Evolutionary conservation across 1,140 invertebrate species (phyloP), one percentile per base, ranked within the genome.

Genomic region (Trichonephila clavata): DNA sequence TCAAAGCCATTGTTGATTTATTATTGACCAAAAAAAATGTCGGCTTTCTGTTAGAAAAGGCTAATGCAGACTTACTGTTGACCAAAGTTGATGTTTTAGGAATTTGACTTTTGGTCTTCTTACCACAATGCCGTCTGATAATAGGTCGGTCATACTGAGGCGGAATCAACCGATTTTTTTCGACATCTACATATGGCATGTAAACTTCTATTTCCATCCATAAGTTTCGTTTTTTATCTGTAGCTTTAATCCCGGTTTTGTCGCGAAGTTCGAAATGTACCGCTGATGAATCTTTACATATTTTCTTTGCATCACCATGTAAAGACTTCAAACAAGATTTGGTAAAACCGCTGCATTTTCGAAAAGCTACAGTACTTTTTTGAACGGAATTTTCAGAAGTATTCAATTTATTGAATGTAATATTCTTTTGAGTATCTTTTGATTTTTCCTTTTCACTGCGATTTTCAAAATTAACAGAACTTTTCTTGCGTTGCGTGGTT

Each of bases 151-250:
- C 68, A 27, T 14, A 71, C 1, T 18, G 27, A 14, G 80, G 80
- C 4, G 50, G 80, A 50, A 83, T 83, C 24, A 83, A n/a, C 8
- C 4, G 57, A 83, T 83, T 57, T 50, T 21, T n/a, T 57, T 83
- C 43, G 18, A 50, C 80, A 83, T 83, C 43, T 2, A 83, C 80
- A 3, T 21, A 57, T 13, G 80, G 80, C 80, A 83, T 83, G 21
- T n/a, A 83, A 21, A 83, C 80, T 57, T 83, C 80, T 4, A 83
- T 83, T 83, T 83, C 80, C 20, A 57, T 21, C 20, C n/a, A 13
- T 83, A n/a, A 13, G n/a, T 83, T 57, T 4, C 16, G 68, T 2
- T 24, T 10, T 14, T 20, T 50, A 2, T 71, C 68, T 71, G n/a
- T 32, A 27, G n/a, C 32, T 27, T 71, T 24, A 14, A 32, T 24